Evolutionary conservation across 2,113 vertebrate genomes (phyloP), one percentile per base, ranked within the genome.

Genomic region (Proteles cristata): DNA sequence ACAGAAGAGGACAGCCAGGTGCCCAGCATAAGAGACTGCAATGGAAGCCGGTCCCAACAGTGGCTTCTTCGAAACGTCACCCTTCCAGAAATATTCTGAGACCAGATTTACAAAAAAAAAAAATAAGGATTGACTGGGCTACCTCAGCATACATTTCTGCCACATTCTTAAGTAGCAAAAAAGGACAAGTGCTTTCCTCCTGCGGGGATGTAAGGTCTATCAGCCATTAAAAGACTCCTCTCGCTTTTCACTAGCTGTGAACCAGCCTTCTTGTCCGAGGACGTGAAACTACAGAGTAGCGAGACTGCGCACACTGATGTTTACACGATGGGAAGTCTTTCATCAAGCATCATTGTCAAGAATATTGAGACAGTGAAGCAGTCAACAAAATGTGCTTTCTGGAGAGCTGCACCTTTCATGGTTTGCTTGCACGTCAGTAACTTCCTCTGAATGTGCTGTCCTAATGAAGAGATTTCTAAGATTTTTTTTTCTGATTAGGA

Each of bases 51-150:
- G 88, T 99, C 99, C 76, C 99, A 99, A 97, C 99, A 99, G 98
- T 99, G 99, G 99, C 99, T 99, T 93, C 99, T 99, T 69, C 99
- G 99, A 97, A 99, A 99, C 0, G 99, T 99, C 98, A 99, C 99
- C 96, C 99, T 99, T 97, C 99, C 99, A 88, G 99, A 99, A 98
- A 99, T 99, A 99, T 99, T 99, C 99, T 99, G 98, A 99, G 98
- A 98, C 95, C 97, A 98, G 93, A 95, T 93, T 96, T 79, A 88
- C 48, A 91, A 88, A 74, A 74, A 26, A 77, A 63, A 8, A 45
- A 45, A 28, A 50, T 15, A 98, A 98, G 92, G 93, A 98, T 97
- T 98, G 99, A 98, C 98, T 99, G 99, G 99, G 98, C 99, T 99
- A 99, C 99, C 99, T 99, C 99, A 98, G 99, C 98, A 98, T 97